A percentile compares a stretch with the other conserved stretches of the same genome.
Conservation (phyloP, 2,888 invertebrate species). For the Acanthosepion lycidas region DNA sequence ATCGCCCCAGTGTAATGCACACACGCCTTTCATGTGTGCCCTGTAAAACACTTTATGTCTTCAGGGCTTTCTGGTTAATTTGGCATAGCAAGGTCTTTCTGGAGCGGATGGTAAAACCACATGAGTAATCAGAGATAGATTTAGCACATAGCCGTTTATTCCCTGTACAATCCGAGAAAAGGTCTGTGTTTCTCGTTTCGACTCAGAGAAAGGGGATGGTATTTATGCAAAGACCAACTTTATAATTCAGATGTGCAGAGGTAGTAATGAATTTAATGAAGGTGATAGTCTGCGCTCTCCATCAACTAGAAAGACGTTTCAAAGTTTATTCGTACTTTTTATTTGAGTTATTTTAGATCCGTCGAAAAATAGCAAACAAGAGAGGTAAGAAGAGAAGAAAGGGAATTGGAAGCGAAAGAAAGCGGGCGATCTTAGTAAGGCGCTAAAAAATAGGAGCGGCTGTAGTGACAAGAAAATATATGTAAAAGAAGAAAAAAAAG, state of each 20-base stretch:
- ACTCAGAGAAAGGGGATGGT: not conserved
- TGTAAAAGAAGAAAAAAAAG: not conserved
- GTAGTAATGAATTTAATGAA: conserved; percentile 18
- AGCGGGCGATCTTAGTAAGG: not conserved
- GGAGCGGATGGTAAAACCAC: conserved; percentile 33
- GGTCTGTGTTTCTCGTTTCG: not conserved
- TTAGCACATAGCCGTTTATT: conserved; percentile 8
- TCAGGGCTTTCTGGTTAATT: not conserved
- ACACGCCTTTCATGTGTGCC: conserved; percentile 20
- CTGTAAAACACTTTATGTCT: conserved; percentile 9
- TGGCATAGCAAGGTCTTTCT: conserved; percentile 20
- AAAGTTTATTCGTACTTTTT: not conserved
- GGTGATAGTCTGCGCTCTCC: not conserved
- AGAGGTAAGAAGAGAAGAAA: not conserved
- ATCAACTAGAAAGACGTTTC: not conserved
- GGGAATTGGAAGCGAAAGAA: not conserved
- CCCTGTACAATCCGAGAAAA: conserved; percentile 21
- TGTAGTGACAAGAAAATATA: not conserved
- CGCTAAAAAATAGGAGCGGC: not conserved
- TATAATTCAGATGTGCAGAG: conserved; percentile 3
- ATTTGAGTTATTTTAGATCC: not conserved
- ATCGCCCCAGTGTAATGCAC: not conserved
- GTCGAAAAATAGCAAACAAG: not conserved
- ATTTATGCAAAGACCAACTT: not conserved
- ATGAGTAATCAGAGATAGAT: not conserved